Evolutionary conservation across 2,888 invertebrate genomes (phyloP).

Genomic region (Thumatha senex): DNA sequence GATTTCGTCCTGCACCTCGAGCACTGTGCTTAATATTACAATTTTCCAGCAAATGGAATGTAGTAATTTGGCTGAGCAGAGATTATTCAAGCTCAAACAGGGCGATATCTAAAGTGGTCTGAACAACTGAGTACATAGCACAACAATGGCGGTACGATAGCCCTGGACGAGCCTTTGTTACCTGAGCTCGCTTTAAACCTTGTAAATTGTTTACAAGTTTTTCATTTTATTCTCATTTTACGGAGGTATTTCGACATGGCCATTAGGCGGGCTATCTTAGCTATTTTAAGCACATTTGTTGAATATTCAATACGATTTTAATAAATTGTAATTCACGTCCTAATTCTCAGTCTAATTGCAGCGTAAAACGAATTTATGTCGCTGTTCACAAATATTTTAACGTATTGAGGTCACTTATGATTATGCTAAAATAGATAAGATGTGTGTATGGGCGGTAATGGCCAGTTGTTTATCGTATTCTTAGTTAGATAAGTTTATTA

Average conservation of each 20-base stretch:
- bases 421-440: conserved; percentile 38
- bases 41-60: conserved; percentile 5
- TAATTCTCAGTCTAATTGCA: conserved; percentile 35
- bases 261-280: conserved; percentile 27
- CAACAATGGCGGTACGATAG: conserved; percentile 21
- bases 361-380: conserved; percentile 34
- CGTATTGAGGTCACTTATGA: conserved; percentile 33
- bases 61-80: neutral
- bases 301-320: conserved; percentile 26
- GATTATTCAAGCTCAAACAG: neutral
- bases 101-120: conserved; percentile 14
- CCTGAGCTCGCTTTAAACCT: conserved; percentile 20
- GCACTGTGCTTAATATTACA: conserved; percentile 8
- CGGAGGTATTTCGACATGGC: conserved; percentile 22
- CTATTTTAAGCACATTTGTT: conserved; percentile 20
- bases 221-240: conserved; percentile 27
- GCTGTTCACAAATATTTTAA: conserved; percentile 30
- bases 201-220: conserved; percentile 28
- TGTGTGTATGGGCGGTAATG: conserved; percentile 14
- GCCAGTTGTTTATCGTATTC: conserved; percentile 12
- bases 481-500: neutral
- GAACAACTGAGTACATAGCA: conserved; percentile 9
- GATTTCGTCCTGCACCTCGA: conserved; percentile 15
- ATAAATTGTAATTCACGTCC: conserved; percentile 39
- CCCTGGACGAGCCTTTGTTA: conserved; percentile 25